Conservation (phyloP, 2,888 invertebrate species). For the Lochmaea capreae region DNA sequence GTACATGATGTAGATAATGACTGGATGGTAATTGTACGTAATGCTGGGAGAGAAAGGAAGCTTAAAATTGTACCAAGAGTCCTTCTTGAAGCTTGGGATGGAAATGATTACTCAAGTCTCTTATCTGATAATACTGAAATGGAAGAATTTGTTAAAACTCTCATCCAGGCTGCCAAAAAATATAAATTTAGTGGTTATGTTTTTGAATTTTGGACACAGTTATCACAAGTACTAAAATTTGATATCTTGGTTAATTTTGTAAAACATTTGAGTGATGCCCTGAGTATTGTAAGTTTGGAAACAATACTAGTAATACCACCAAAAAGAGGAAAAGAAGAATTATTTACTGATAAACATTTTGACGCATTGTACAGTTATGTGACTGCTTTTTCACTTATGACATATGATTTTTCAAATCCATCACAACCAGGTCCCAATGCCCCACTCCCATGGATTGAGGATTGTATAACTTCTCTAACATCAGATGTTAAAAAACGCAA, state of each 20-base stretch:
- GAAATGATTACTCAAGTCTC: conserved; percentile 78
- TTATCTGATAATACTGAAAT: conserved; percentile 77
- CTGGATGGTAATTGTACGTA: conserved; percentile 82
- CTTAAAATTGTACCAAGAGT: conserved; percentile 86
- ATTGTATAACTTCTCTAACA: conserved; percentile 80
- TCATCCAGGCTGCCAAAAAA: conserved; percentile 73
- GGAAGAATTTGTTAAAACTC: conserved; percentile 74
- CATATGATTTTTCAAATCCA: conserved; percentile 90
- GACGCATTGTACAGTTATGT: conserved; percentile 81
- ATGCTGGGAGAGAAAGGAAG: conserved; percentile 68
- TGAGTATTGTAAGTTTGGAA: conserved; percentile 71
- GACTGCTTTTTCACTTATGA: conserved; percentile 94
- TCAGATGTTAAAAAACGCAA: conserved; percentile 73
- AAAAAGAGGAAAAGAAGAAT: conserved; percentile 73
- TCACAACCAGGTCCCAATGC: conserved; percentile 91
- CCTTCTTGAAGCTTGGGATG: conserved; percentile 88
- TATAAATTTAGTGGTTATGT: conserved; percentile 91
- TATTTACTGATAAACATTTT: conserved; percentile 82
- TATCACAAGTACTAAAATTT: conserved; percentile 74
- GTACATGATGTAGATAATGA: conserved; percentile 87
- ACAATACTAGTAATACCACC: conserved; percentile 87
- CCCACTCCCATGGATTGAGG: conserved; percentile 84
- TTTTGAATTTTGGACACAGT: conserved; percentile 89
- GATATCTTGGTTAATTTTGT: conserved; percentile 73
- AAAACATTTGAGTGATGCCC: conserved; percentile 72